These are phyloP conservation scores for Typhlomys cinereus DNA, from an alignment of 2,113 vertebrate species.

Conservation along the genomic window DNA sequence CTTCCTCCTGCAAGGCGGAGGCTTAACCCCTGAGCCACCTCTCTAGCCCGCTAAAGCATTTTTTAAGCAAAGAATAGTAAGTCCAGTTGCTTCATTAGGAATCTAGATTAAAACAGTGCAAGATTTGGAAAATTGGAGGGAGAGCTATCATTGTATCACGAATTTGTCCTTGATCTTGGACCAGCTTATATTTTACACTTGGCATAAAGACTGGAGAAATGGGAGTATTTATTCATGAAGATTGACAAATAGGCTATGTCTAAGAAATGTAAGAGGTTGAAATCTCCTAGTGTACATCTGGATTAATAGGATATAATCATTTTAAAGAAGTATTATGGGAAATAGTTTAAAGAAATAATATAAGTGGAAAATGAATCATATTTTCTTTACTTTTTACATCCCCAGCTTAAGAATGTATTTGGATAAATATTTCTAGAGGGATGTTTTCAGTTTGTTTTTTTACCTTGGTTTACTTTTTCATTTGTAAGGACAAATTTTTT, in stretches of 20 bases:
- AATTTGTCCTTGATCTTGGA: background rate
- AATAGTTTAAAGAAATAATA: background rate
- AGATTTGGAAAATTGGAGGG: background rate
- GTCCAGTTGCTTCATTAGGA: background rate
- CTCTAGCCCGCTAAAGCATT: too few species aligned
- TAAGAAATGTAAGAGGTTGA: background rate
- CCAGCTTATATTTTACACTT: background rate
- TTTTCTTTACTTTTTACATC: background rate
- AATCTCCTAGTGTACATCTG: background rate
- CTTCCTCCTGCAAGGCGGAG: too few species aligned
- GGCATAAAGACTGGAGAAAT: background rate
- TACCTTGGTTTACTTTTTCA: too few species aligned
- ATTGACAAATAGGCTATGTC: background rate
- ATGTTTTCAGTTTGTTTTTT: too few species aligned
- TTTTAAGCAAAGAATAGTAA: background rate
- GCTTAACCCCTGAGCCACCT: too few species aligned
- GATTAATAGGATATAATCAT: background rate
- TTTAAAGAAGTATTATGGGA: background rate
- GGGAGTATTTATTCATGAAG: background rate
- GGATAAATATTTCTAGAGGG: too few species aligned
- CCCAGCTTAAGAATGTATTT: background rate
- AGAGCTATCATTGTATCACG: background rate
- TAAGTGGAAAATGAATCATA: background rate
- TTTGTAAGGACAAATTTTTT: too few species aligned
- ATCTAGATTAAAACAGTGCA: background rate